These are phyloP conservation scores for Phaetusa simplex DNA, from an alignment of 2,113 vertebrate genomes.

Conservation along the genomic window DNA sequence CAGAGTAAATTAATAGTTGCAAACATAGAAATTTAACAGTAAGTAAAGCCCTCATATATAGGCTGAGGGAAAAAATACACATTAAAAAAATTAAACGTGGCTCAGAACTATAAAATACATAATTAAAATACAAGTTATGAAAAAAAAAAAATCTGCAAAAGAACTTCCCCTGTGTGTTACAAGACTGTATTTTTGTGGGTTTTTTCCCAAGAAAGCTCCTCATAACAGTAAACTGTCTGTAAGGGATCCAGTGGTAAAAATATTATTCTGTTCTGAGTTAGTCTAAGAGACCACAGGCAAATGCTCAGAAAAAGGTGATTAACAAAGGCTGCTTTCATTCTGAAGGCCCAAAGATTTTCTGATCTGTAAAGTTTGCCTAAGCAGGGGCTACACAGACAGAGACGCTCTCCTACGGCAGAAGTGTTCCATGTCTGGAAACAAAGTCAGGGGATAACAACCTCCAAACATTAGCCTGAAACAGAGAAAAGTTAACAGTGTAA, in stretches of 20 bases:
- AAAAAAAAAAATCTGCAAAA: neutral
- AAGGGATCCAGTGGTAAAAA: neutral
- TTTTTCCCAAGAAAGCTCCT: neutral
- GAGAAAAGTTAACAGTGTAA: neutral
- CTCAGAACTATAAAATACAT: neutral
- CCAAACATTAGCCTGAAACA: neutral
- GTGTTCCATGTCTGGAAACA: neutral
- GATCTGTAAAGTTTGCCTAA: neutral
- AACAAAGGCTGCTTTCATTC: constrained; percentile 54
- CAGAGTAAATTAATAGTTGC: neutral
- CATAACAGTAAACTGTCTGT: neutral
- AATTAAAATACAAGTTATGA: neutral
- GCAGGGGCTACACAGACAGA: neutral
- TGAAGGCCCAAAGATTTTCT: neutral
- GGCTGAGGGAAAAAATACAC: neutral
- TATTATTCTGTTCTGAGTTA: neutral
- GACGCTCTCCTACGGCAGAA: neutral
- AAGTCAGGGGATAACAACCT: neutral
- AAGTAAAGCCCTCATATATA: neutral
- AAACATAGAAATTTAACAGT: neutral
- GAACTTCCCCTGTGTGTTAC: neutral
- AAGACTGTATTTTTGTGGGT: neutral
- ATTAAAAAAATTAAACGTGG: neutral
- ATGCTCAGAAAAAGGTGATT: neutral
- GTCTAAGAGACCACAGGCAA: neutral